phyloP scores from a whole-genome alignment of 2,888 invertebrate species.

The Tipula helvola region DNA sequence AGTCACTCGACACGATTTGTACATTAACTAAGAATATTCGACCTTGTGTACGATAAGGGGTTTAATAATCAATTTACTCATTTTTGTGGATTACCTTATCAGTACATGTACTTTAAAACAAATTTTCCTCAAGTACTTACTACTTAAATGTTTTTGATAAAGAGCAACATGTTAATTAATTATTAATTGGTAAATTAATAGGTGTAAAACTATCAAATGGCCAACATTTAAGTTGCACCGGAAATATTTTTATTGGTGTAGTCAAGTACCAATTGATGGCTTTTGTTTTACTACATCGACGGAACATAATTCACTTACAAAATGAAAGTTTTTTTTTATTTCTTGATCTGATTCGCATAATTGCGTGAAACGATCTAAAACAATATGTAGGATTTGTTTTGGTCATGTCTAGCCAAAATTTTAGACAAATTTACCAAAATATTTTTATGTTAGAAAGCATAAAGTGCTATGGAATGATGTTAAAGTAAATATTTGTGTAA shows the following conservation, averaged over 20 bases:
- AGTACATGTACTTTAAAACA: neutral
- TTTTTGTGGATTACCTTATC: neutral
- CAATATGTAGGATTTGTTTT: neutral
- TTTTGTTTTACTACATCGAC: neutral
- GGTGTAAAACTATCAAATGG: neutral
- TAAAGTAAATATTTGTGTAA: neutral
- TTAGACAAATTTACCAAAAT: neutral
- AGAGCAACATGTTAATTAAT: neutral
- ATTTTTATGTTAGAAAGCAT: neutral
- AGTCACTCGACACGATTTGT: neutral
- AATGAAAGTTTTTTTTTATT: neutral
- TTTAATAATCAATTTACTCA: neutral
- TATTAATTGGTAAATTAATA: neutral
- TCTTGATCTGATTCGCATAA: neutral
- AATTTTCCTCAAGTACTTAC: neutral
- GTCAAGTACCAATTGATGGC: neutral
- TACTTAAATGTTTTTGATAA: neutral
- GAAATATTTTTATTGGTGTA: neutral
- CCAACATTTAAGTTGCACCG: neutral
- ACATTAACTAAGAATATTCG: neutral
- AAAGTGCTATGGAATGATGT: neutral
- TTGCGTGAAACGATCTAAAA: neutral
- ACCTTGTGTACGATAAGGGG: neutral
- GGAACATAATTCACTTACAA: neutral
- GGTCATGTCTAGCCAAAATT: neutral